Percentiles rank a stretch among this genome's conserved stretches.
Evolutionary conservation across 2,888 invertebrate species (phyloP).

Genomic region (Altica lythri): DNA sequence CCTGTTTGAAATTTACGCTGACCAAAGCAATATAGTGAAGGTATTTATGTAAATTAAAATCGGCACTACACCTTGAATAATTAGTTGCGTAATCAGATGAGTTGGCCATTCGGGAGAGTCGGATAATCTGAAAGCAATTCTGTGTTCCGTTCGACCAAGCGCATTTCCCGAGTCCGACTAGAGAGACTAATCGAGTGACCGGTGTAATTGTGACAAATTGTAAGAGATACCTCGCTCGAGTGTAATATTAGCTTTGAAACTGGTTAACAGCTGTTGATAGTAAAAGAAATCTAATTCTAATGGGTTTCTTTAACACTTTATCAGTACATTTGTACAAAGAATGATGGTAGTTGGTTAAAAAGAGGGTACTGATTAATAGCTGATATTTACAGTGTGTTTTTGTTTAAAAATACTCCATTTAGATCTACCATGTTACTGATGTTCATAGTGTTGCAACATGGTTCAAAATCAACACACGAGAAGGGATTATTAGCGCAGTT

Average conservation of each 20-base stretch:
- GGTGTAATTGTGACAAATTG: slow-evolving; percentile 6
- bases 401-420: too few relatives aligned
- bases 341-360: too few relatives aligned
- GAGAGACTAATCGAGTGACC: slow-evolving; percentile 5
- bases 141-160: slow-evolving; percentile 33
- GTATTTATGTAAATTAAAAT: slow-evolving; percentile 31
- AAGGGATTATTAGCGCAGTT: too few relatives aligned
- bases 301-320: background rate
- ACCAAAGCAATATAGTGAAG: too few relatives aligned
- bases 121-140: slow-evolving; percentile 44
- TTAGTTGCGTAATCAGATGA: slow-evolving; percentile 33
- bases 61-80: slow-evolving; percentile 28
- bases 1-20: too few relatives aligned
- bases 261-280: background rate
- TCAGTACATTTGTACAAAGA: background rate
- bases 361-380: too few relatives aligned
- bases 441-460: too few relatives aligned
- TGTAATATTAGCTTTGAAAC: slow-evolving; percentile 12
- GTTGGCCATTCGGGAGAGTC: slow-evolving; percentile 40
- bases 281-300: slow-evolving; percentile 8
- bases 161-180: slow-evolving; percentile 28
- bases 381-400: too few relatives aligned
- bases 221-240: slow-evolving; percentile 16
- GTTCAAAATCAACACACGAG: too few relatives aligned
- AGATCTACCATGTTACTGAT: too few relatives aligned